A percentile compares a stretch with the other conserved stretches of the same genome.
These are phyloP conservation scores for Pagetopsis macropterus DNA, from an alignment of 2,797 vertebrate genomes.

Conservation along the genomic window DNA sequence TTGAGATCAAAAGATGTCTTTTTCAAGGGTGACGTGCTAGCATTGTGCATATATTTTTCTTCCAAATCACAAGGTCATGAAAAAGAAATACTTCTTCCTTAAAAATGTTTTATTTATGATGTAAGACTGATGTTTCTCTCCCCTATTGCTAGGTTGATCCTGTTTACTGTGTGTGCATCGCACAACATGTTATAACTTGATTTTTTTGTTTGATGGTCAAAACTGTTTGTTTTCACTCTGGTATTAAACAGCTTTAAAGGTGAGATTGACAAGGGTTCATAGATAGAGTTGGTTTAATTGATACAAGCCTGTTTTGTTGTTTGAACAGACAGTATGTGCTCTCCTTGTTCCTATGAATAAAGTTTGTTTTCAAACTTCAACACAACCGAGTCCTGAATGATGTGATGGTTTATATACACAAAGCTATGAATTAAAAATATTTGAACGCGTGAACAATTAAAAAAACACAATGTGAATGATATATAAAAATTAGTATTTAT, in stretches of 20 bases:
- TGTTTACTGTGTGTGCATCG: slow-evolving; percentile 66
- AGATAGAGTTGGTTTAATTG: slow-evolving; percentile 26
- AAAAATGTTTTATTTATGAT: not conserved
- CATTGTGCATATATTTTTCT: slow-evolving; percentile 16
- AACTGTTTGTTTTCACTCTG: slow-evolving; percentile 48
- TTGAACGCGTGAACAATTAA: slow-evolving; percentile 8
- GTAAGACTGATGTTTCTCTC: not conserved
- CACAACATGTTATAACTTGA: slow-evolving; percentile 37
- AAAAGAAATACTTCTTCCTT: slow-evolving; percentile 21
- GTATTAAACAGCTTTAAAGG: slow-evolving; percentile 60
- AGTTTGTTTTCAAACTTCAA: slow-evolving; percentile 56
- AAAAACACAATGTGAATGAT: slow-evolving; percentile 22
- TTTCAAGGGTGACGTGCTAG: no score
- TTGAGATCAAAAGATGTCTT: no score
- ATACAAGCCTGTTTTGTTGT: slow-evolving; percentile 29
- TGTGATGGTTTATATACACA: slow-evolving; percentile 28
- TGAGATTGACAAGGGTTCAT: slow-evolving; percentile 22
- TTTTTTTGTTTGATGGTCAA: slow-evolving; percentile 17
- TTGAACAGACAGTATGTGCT: slow-evolving; percentile 37
- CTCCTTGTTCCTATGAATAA: slow-evolving; percentile 60
- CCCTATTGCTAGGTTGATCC: slow-evolving; percentile 20
- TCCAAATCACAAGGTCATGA: slow-evolving; percentile 22
- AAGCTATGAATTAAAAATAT: slow-evolving; percentile 44
- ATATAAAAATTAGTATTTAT: slow-evolving; percentile 76
- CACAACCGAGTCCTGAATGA: slow-evolving; percentile 28